Evolutionary conservation across 2,797 vertebrate species (phyloP).

Genomic region (Malacoraja senta): DNA sequence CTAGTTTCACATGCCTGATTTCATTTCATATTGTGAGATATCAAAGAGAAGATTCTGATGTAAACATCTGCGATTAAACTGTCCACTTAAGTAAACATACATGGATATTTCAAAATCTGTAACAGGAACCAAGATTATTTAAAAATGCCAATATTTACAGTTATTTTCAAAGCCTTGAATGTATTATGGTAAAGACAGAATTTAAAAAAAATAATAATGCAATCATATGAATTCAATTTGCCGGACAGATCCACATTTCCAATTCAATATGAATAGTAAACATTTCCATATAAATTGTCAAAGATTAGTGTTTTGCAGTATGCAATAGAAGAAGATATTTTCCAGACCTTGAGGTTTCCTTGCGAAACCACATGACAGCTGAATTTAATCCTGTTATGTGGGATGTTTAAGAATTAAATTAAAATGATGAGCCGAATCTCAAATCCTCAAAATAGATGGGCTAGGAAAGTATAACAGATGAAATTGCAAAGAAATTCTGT

Average conservation of each 20-base stretch:
- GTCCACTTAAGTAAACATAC: background rate
- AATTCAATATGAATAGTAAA: slow-evolving; percentile 10
- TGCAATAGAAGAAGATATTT: background rate
- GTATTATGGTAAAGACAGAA: background rate
- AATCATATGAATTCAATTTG: background rate
- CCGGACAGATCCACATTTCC: background rate
- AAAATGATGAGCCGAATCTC: background rate
- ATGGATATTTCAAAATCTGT: too few species aligned
- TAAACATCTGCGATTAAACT: background rate
- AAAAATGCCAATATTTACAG: too few species aligned
- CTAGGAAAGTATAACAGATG: too few species aligned
- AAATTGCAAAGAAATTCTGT: too few species aligned
- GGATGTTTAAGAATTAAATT: background rate
- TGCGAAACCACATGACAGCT: background rate
- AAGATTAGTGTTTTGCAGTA: background rate
- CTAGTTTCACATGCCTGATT: background rate
- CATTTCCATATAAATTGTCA: slow-evolving; percentile 14
- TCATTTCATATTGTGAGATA: background rate
- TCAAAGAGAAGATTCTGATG: background rate
- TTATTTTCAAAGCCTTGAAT: background rate
- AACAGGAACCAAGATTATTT: too few species aligned
- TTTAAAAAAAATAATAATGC: too few species aligned
- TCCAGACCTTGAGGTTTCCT: slow-evolving; percentile 13
- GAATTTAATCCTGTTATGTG: background rate
- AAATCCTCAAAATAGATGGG: too few species aligned